Base-by-base conservation (phyloP, 2,797 vertebrate genomes). In the Anguilla marmorata region DNA sequence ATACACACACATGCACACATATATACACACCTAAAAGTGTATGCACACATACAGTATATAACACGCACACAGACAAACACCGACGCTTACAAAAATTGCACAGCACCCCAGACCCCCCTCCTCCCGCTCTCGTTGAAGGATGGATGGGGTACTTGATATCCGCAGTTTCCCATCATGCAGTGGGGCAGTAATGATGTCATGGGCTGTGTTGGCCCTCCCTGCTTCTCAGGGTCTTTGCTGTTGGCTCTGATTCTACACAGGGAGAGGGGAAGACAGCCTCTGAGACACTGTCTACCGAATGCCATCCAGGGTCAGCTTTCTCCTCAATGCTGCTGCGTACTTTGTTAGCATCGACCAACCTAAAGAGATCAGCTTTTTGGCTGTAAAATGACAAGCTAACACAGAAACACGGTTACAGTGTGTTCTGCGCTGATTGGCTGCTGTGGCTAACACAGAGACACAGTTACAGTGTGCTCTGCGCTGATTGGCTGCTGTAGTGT, bases 81-180 rank as follows among this genome's bases (percentile, higher is more conserved):
- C 1, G 19, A 83, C 80, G 21, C 80, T 50, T 8, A n/a, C 41
- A 45, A 41, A 41, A 41, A 41, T 41, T 41, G 37, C 50, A 37
- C 84, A 85, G 12, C 11, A 0, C 7, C 21, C n/a, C 16, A 48
- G 24, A 84, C 63, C 63, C 63, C 37, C 21, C 72, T 76, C 33
- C 3, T 41, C 12, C 72, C 21, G 0, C 27, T 72, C 33, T 41
- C 72, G 33, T 33, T 30, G 30, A 74, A 33, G 69, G 69, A 74
- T 74, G 54, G 50, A 11, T 6, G n/a, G 27, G 69, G 69, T 37
- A 3, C 11, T 14, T 54, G n/a, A 50, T 54, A 50, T 6, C 82
- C 24, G 45, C 48, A 84, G 27, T 84, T 54, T 54, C 79, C 82
- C 82, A 50, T 84, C 82, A 84, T 54, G 24, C 80, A 48, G 21